A percentile compares a stretch with the other conserved stretches of the same genome.
phyloP scores from a whole-genome alignment of 35 echinoderm and acorn worm genomes.

The Chiridota heheva region DNA sequence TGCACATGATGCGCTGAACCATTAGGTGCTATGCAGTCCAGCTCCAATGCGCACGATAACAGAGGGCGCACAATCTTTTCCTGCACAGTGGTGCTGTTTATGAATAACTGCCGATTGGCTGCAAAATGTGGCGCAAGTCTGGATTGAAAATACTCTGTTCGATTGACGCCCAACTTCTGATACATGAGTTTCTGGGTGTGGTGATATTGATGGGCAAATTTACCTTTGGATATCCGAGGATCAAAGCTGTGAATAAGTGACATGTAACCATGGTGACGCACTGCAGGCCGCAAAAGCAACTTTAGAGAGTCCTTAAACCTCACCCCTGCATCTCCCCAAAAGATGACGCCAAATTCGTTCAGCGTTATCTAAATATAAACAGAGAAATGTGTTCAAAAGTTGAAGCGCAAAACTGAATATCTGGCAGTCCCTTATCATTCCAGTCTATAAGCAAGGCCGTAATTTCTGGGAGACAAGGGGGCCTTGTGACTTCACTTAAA shows the following conservation, averaged over 20 bases:
- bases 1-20: slow-evolving; percentile 34
- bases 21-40: slow-evolving; percentile 47
- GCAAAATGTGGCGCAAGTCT: slow-evolving; percentile 47
- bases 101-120: slow-evolving; percentile 61
- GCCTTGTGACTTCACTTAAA: too few relatives aligned
- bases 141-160: slow-evolving; percentile 28
- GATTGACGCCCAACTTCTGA: slow-evolving; percentile 50
- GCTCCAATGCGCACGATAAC: slow-evolving; percentile 40
- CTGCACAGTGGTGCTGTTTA: slow-evolving; percentile 71
- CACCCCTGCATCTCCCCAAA: slow-evolving; percentile 67
- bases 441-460: too few relatives aligned
- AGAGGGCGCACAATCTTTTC: slow-evolving; percentile 57
- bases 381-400: background rate
- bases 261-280: slow-evolving; percentile 66
- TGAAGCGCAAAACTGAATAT: too few relatives aligned
- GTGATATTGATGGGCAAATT: slow-evolving; percentile 50
- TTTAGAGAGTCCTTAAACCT: slow-evolving; percentile 66
- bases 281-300: slow-evolving; percentile 34
- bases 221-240: background rate
- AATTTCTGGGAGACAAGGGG: too few relatives aligned
- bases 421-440: too few relatives aligned
- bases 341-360: slow-evolving; percentile 75
- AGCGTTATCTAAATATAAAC: slow-evolving; percentile 39
- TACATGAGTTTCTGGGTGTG: slow-evolving; percentile 54
- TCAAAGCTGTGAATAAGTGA: slow-evolving; percentile 64